These are phyloP conservation scores for Lepidurus apus DNA, from an alignment of 1,140 invertebrate genomes.

Conservation along the genomic window DNA sequence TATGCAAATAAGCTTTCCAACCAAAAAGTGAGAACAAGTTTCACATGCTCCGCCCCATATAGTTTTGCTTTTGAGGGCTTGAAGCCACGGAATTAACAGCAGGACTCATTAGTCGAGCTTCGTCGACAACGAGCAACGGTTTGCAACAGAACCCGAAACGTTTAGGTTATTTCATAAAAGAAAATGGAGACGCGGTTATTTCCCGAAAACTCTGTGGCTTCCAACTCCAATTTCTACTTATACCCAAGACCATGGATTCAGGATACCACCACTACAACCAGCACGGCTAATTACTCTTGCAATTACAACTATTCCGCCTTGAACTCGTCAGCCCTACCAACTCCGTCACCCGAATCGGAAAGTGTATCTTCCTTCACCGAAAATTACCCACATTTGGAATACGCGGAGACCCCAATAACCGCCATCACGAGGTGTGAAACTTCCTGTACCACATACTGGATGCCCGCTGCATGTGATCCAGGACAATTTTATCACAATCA, in stretches of 20 bases:
- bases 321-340: neutral
- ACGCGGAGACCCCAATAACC: neutral
- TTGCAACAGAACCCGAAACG: slow-evolving; percentile 3
- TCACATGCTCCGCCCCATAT: neutral
- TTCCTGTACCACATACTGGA: neutral
- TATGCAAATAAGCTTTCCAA: neutral
- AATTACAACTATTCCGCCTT: slow-evolving; percentile 1
- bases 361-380: neutral
- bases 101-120: neutral
- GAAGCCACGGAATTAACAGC: neutral
- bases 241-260: slow-evolving; percentile 4
- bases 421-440: neutral
- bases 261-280: neutral
- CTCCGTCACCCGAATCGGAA: neutral
- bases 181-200: slow-evolving; percentile 4
- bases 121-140: slow-evolving; percentile 17
- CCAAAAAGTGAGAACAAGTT: neutral
- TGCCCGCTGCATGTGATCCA: neutral
- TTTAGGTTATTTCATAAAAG: neutral
- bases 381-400: neutral
- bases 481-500: neutral
- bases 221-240: slow-evolving; percentile 10
- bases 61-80: neutral
- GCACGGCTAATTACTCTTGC: neutral
- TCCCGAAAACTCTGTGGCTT: neutral